Evolutionary conservation across 2,113 vertebrate species (phyloP).

Genomic region (Malurus melanocephalus): DNA sequence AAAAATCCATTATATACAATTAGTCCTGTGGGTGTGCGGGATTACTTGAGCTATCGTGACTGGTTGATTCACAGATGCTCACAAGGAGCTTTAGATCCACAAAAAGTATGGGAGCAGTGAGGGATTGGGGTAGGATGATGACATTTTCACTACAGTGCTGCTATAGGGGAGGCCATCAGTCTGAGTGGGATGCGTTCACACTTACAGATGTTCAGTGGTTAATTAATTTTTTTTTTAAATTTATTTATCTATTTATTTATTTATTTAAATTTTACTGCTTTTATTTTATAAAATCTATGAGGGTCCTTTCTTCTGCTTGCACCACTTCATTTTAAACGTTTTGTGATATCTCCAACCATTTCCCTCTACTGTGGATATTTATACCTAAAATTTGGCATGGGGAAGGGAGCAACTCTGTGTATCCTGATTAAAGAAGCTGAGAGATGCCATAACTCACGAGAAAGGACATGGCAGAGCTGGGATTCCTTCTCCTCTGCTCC

Average conservation of each 20-base stretch:
- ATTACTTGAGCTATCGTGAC: neutral
- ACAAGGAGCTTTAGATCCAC: neutral
- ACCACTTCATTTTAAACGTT: neutral
- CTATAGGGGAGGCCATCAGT: neutral
- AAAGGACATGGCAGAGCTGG: neutral
- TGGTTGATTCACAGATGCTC: neutral
- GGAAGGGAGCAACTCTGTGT: neutral
- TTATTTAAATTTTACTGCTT: neutral
- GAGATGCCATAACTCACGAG: neutral
- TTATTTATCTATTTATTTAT: too few species aligned
- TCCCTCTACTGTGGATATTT: neutral
- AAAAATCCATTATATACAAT: neutral
- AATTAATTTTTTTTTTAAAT: too few species aligned
- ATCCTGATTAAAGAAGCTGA: neutral
- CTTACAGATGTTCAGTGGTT: rapidly evolving
- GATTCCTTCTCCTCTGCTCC: neutral
- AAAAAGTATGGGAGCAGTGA: neutral
- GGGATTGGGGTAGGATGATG: neutral
- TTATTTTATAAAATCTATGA: neutral
- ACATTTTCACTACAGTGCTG: neutral
- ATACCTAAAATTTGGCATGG: neutral
- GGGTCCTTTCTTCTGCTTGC: neutral
- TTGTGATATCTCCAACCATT: neutral
- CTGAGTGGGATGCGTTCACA: neutral
- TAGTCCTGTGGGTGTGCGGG: neutral